Conservation (phyloP, 2,888 invertebrate species). For the Tenthredo amoena region DNA sequence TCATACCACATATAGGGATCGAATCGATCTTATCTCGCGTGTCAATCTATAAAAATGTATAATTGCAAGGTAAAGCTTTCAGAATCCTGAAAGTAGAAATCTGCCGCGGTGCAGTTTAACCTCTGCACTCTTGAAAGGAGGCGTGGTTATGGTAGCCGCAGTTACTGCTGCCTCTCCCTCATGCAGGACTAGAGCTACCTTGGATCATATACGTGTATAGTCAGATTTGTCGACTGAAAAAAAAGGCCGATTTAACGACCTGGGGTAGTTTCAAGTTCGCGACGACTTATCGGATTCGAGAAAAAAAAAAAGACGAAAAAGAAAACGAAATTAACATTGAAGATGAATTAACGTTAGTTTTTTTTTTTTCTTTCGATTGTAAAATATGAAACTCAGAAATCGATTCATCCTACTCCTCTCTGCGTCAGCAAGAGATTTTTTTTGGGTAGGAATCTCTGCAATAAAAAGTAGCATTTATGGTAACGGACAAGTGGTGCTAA, state of each 20-base stretch:
- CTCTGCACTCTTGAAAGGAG: slow-evolving; percentile 42
- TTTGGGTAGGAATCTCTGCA: slow-evolving; percentile 65
- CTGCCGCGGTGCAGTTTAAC: slow-evolving; percentile 47
- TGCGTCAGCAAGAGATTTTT: background rate
- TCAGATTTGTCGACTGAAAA: background rate
- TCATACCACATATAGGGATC: background rate
- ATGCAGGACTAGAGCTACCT: background rate
- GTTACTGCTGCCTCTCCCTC: slow-evolving; percentile 46
- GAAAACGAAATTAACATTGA: background rate
- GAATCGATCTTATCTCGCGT: slow-evolving; percentile 21
- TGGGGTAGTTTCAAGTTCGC: background rate
- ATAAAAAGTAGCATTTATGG: slow-evolving; percentile 62
- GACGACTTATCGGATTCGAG: background rate
- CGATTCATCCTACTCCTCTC: background rate
- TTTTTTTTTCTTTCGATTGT: background rate
- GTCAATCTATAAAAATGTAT: slow-evolving; percentile 11
- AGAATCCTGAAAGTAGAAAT: slow-evolving; percentile 49
- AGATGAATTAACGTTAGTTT: background rate
- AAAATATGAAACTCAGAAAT: background rate
- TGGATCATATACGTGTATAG: background rate
- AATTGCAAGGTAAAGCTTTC: slow-evolving; percentile 17
- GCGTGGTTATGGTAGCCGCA: slow-evolving; percentile 49
- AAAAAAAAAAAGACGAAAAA: background rate
- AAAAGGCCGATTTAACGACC: background rate
- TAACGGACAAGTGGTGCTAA: slow-evolving; percentile 70